Evolutionary conservation across 2,113 vertebrate species (phyloP).

Genomic region (Rhynchopsitta pachyrhyncha): DNA sequence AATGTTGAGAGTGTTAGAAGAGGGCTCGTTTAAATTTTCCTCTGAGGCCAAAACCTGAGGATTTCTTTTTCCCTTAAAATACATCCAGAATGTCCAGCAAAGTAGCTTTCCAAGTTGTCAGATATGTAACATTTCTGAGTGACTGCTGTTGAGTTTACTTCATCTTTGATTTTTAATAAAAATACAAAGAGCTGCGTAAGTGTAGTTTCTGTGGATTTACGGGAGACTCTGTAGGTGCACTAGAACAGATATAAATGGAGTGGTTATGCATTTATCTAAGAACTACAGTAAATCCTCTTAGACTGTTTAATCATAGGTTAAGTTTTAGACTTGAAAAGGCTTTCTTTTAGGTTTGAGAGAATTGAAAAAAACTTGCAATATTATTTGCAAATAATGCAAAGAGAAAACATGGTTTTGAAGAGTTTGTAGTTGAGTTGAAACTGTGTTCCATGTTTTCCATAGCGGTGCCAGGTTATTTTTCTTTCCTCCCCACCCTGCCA

Average conservation of each 20-base stretch:
- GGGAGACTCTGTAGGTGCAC: not conserved
- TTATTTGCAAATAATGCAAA: not conserved
- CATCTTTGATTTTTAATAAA: not conserved
- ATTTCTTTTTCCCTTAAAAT: not conserved
- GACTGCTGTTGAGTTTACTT: not conserved
- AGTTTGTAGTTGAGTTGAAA: not conserved
- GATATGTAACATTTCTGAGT: not conserved
- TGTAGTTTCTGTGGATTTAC: not conserved
- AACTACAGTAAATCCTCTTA: not conserved
- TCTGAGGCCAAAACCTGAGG: not conserved
- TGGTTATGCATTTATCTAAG: not conserved
- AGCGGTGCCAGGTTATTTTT: not conserved
- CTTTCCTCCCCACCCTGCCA: too few relatives aligned
- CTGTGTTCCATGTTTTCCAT: not conserved
- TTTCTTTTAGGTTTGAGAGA: not conserved
- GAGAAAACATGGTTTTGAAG: not conserved
- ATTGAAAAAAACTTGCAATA: not conserved
- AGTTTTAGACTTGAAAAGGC: not conserved
- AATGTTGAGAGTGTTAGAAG: not conserved
- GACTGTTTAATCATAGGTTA: not conserved
- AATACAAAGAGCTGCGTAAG: rapidly evolving
- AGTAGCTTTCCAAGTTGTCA: not conserved
- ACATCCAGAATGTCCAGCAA: not conserved
- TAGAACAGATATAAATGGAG: not conserved
- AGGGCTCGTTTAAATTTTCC: not conserved